Conservation (phyloP, 2,113 vertebrate species). For the Calcarius ornatus region DNA sequence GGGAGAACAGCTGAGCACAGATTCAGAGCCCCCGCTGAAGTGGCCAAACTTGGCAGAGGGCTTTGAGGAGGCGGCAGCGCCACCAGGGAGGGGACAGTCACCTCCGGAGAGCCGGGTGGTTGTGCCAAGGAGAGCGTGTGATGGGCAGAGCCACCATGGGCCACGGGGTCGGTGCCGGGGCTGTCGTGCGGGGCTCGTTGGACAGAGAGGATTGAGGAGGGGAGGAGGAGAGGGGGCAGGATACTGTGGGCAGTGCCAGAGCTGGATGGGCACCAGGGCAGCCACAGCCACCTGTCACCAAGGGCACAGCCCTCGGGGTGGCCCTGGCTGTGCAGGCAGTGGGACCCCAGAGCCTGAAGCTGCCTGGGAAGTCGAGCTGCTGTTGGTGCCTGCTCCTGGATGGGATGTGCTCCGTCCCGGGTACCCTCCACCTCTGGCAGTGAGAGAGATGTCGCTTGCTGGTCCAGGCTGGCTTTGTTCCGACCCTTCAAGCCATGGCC, state of each 20-base stretch:
- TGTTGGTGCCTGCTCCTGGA: background rate
- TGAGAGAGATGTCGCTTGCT: background rate
- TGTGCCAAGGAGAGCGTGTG: fast-evolving
- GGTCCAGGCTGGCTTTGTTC: background rate
- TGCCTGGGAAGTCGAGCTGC: fast-evolving
- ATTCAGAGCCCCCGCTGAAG: background rate
- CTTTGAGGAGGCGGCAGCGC: fast-evolving
- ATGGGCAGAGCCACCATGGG: background rate
- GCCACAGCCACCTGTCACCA: background rate
- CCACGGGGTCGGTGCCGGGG: fast-evolving
- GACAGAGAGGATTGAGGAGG: background rate
- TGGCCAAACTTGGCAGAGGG: background rate
- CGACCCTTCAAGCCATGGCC: background rate
- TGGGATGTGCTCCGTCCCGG: background rate
- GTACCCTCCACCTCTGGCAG: background rate
- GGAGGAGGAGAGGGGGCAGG: background rate
- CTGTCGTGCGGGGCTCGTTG: fast-evolving
- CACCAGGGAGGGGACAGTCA: background rate
- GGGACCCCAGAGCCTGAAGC: background rate
- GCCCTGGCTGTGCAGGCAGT: fast-evolving
- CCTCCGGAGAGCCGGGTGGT: fast-evolving
- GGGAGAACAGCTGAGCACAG: background rate
- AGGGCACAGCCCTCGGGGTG: background rate
- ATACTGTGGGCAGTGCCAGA: background rate
- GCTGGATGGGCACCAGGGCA: background rate